Evolutionary conservation across 2,113 vertebrate species (phyloP), one percentile per base, ranked within the genome.

Genomic region (Prunella fulvescens): DNA sequence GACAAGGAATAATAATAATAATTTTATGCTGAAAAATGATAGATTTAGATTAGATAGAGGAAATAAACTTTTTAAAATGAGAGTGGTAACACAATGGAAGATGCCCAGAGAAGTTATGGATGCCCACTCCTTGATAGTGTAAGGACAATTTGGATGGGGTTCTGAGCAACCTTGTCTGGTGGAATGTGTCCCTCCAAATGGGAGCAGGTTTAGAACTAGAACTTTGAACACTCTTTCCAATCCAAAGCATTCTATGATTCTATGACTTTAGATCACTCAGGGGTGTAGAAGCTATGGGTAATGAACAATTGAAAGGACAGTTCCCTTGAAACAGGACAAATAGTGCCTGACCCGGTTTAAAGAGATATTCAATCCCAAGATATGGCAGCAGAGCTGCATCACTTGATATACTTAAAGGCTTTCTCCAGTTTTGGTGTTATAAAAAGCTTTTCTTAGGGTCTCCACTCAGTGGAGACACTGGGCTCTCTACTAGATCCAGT

Each of bases 81-180:
- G 10, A 11, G 2, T 77, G 19, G 5, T 45, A 10, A 81, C 23
- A 9, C 8, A 42, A 3, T 47, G 44, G 12, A 28, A 50, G 3
- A 37, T 81, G 7, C 10, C 9, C 23, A 20, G 31, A 50, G 25
- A 54, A 5, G 14, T 2, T 35, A 35, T 16, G 12, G 22, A 9
- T 60, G 11, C 9, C 28, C 2, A 6, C 0, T 31, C 19, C 3
- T 4, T 71, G 31, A 14, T 6, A 33, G 3, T 14, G 8, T 18
- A 79, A 79, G 24, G 3, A 11, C 12, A 45, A 7, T 25, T 9
- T 81, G 33, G 11, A 56, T 20, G 6, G 6, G 19, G 1, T 23
- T 86, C 65, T 44, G 26, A 51, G 13, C 7, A 56, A 12, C 24
- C 5, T 28, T 19, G 0, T 64, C 12, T 45, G 19, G 6, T 50